Base-by-base conservation (phyloP, 2,113 vertebrate genomes). In the Pseudorasbora parva region DNA sequence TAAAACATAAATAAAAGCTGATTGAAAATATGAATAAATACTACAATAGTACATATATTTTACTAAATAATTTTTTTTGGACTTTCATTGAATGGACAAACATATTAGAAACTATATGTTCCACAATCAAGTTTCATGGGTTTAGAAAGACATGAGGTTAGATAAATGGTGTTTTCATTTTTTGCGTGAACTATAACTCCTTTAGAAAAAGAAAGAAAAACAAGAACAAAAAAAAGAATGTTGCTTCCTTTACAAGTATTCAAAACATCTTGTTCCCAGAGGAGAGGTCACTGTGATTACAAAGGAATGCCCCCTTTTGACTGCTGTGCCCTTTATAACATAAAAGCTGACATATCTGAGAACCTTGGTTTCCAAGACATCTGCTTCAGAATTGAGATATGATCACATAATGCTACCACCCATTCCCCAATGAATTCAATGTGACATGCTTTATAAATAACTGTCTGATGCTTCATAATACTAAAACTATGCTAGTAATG, bases 261-360 rank as follows among this genome's bases (percentile, higher is more conserved):
- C 59, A 51, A 80, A 80, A 49, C 17, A 51, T 72, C n/a, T 66
- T 33, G 25, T 17, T 80, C 60, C 43, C 45, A 14, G 78, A 80
- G 9, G 5, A 80, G 43, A 80, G 17, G 78, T 66, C 59, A 80
- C 10, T 66, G 60, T 66, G 60, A 47, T 80, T 51, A 23, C 56
- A 79, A 17, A 75, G 45, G 27, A 75, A 75, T 75, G 30, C 25
- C 25, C 5, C 5, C 68, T 47, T 78, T 78, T 45, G 37, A 66
- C 78, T 80, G 60, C 60, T 66, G 60, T 66, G 78, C 78, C 60
- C 78, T 80, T 80, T 80, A n/a, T 80, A 66, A 64, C 60, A 80
- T 33, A 30, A 30, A 49, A 80, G 27, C 25, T 2, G 37, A 37
- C 4, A 30, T 64, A 66, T 80, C 11, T 3, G 25, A 33, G 43